These are phyloP conservation scores for Holothuria leucospilota DNA, from an alignment of 53 echinoderm and acorn worm species.

Conservation along the genomic window DNA sequence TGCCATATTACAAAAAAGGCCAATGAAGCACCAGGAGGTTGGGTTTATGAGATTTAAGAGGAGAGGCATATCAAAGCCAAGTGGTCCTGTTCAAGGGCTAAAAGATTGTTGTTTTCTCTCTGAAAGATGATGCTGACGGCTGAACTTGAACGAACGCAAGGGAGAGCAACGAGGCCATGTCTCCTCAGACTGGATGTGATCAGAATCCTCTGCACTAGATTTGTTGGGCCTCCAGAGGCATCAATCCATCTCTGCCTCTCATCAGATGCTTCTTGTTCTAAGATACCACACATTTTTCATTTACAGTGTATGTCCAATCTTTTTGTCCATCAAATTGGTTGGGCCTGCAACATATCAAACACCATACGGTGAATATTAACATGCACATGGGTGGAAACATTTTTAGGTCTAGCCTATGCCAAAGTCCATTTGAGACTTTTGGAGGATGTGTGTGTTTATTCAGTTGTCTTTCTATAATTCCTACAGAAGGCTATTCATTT, in stretches of 20 bases:
- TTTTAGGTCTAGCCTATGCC: too few species aligned
- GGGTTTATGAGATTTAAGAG: too few species aligned
- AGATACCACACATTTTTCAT: conserved; percentile 98
- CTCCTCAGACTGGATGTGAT: conserved; percentile 75
- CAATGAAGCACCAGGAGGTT: too few species aligned
- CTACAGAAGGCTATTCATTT: too few species aligned
- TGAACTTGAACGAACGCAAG: conserved; percentile 87
- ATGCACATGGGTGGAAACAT: too few species aligned
- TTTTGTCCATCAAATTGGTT: conserved; percentile 93
- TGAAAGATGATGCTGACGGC: conserved; percentile 95
- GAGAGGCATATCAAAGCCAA: too few species aligned
- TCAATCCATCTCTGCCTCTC: conserved; percentile 91
- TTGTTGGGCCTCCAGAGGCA: conserved; percentile 89
- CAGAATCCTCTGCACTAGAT: conserved; percentile 58
- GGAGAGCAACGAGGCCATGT: conserved; percentile 94
- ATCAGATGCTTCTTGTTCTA: conserved; percentile 71
- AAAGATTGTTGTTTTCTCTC: conserved; percentile 42
- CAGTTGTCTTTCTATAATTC: too few species aligned
- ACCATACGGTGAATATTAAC: too few species aligned
- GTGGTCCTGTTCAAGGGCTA: too few species aligned
- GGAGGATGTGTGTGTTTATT: too few species aligned
- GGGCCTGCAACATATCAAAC: conserved; percentile 56
- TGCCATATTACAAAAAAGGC: too few species aligned
- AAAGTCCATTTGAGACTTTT: too few species aligned
- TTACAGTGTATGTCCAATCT: conserved; percentile 93